phyloP scores from a whole-genome alignment of 2,113 vertebrate genomes.

The Protobothrops flavoviridis region DNA sequence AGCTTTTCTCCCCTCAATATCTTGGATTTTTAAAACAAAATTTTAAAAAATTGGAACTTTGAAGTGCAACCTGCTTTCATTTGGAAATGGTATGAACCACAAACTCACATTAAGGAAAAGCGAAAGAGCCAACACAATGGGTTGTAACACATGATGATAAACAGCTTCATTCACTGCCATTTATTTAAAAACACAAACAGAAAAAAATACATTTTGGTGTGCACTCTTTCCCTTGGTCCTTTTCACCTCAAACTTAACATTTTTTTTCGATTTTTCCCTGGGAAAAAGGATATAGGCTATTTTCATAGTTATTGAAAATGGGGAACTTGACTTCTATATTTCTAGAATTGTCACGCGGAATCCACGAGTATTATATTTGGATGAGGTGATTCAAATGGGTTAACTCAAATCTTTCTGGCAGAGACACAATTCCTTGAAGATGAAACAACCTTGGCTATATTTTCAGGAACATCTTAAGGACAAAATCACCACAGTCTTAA shows the following conservation, averaged over 20 bases:
- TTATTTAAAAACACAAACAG: background rate
- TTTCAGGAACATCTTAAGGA: background rate
- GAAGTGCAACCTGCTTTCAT: background rate
- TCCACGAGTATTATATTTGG: constrained; percentile 6
- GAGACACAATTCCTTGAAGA: constrained; percentile 40
- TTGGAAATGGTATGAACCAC: background rate
- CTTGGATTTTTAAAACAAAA: background rate
- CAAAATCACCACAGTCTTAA: constrained; percentile 38
- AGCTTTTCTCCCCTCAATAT: background rate
- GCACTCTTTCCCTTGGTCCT: background rate
- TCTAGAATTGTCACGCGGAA: constrained; percentile 24
- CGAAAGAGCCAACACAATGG: background rate
- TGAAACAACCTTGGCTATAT: constrained; percentile 17
- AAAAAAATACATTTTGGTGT: background rate
- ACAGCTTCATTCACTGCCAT: background rate
- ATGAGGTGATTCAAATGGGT: background rate
- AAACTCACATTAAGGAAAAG: background rate
- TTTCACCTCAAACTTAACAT: background rate
- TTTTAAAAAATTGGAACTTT: background rate
- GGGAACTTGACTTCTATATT: background rate
- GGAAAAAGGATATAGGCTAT: background rate
- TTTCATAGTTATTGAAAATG: background rate
- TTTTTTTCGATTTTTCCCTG: background rate
- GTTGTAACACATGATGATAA: background rate
- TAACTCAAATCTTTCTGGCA: constrained; percentile 35